Percentiles rank a stretch among this genome's conserved stretches.
Conservation (phyloP, 1,140 invertebrate species). For the Phortica variegata region DNA sequence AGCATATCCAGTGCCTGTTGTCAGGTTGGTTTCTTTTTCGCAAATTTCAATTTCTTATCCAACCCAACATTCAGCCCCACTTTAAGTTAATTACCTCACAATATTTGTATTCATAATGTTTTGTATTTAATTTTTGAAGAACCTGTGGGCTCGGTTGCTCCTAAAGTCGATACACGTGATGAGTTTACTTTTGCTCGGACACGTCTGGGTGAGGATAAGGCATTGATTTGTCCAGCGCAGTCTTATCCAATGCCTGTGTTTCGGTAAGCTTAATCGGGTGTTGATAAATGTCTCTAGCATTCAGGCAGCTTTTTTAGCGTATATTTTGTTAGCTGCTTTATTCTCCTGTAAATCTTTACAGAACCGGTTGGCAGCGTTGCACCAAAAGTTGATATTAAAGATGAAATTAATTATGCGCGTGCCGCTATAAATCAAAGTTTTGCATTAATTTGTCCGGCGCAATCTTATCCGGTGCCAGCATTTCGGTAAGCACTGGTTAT, state of each 20-base stretch:
- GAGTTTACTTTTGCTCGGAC: conserved; percentile 55
- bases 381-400: conserved; percentile 60
- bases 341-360: no score
- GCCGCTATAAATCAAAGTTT: conserved; percentile 20
- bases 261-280: conserved; percentile 59
- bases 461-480: conserved; percentile 68
- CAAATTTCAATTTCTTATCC: not conserved
- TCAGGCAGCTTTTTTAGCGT: conserved; percentile 11
- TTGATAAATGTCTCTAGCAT: no score
- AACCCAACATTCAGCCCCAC: conserved; percentile 21
- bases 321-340: no score
- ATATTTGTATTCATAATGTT: not conserved
- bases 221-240: conserved; percentile 67
- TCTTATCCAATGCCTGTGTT: conserved; percentile 66
- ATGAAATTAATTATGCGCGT: conserved; percentile 39
- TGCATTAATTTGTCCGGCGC: conserved; percentile 67
- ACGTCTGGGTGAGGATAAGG: conserved; percentile 57
- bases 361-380: conserved; percentile 61
- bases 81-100: not conserved
- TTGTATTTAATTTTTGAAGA: conserved; percentile 58
- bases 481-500: conserved; percentile 63
- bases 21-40: conserved; percentile 62
- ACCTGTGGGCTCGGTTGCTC: conserved; percentile 69
- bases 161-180: conserved; percentile 64
- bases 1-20: conserved; percentile 66